A percentile compares a stretch with the other conserved stretches of the same genome.
Evolutionary conservation across 2,797 vertebrate genomes (phyloP).

Genomic region (Ciconia nigra): DNA sequence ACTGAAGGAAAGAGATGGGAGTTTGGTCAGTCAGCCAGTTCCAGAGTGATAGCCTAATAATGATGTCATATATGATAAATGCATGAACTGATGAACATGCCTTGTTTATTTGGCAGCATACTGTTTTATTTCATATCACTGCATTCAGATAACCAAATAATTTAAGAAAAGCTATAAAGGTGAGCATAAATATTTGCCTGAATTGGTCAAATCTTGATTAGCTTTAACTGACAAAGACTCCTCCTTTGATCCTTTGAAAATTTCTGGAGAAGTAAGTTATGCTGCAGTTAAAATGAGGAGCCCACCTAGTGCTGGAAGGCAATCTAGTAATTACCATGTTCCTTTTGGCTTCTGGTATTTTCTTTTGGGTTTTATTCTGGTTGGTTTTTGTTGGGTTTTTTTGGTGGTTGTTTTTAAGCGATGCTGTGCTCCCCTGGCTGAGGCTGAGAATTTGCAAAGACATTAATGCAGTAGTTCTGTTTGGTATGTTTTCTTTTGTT

Average conservation of each 20-base stretch:
- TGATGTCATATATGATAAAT: background rate
- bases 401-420: background rate
- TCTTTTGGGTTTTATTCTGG: background rate
- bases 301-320: background rate
- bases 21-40: background rate
- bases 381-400: background rate
- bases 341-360: background rate
- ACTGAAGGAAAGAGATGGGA: background rate
- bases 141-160: background rate
- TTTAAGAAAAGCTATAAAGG: background rate
- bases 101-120: background rate
- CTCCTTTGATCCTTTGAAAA: background rate
- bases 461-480: background rate
- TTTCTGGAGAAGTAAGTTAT: background rate
- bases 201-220: background rate
- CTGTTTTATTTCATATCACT: background rate
- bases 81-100: background rate
- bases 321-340: background rate
- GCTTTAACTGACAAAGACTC: background rate
- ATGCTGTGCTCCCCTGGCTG: background rate
- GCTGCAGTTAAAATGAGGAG: background rate
- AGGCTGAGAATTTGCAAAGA: background rate
- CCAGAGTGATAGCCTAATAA: background rate
- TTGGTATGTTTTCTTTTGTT: background rate
- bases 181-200: background rate